These are phyloP conservation scores for Drosophila erecta DNA, from an alignment of 1,140 invertebrate species.

Conservation along the genomic window DNA sequence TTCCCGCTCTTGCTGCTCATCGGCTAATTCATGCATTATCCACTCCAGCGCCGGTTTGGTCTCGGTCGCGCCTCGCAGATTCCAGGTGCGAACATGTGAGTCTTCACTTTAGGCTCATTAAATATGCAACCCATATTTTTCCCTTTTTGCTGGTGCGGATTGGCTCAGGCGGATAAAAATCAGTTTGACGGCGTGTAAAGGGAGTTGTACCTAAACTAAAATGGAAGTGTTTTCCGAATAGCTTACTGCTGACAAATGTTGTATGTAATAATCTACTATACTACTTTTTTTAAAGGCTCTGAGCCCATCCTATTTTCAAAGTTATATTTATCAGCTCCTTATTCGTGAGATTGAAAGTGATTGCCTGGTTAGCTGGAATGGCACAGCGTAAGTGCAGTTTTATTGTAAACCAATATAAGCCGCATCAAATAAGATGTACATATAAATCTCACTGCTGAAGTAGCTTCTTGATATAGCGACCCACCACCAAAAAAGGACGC, in stretches of 20 bases:
- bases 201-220: neutral
- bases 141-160: neutral
- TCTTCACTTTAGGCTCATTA: constrained; percentile 56
- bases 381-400: too few relatives aligned
- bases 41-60: neutral
- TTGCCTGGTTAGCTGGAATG: too few relatives aligned
- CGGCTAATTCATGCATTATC: constrained; percentile 59
- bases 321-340: too few relatives aligned
- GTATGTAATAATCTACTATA: too few relatives aligned
- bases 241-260: too few relatives aligned
- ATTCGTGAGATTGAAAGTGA: too few relatives aligned
- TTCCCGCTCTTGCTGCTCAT: constrained; percentile 12
- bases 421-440: too few relatives aligned
- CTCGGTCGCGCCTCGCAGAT: constrained; percentile 7
- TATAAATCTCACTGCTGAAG: too few relatives aligned
- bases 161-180: constrained; percentile 34
- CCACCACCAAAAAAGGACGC: constrained; percentile 62
- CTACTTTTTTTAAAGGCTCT: too few relatives aligned
- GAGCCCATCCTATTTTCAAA: too few relatives aligned
- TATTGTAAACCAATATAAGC: too few relatives aligned
- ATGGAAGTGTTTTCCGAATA: too few relatives aligned
- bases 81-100: constrained; percentile 63
- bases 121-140: constrained; percentile 45
- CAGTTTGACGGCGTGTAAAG: constrained; percentile 47
- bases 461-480: constrained; percentile 6